These are phyloP conservation scores for Helicoverpa assulta DNA, from an alignment of 2,888 invertebrate species.

Conservation along the genomic window DNA sequence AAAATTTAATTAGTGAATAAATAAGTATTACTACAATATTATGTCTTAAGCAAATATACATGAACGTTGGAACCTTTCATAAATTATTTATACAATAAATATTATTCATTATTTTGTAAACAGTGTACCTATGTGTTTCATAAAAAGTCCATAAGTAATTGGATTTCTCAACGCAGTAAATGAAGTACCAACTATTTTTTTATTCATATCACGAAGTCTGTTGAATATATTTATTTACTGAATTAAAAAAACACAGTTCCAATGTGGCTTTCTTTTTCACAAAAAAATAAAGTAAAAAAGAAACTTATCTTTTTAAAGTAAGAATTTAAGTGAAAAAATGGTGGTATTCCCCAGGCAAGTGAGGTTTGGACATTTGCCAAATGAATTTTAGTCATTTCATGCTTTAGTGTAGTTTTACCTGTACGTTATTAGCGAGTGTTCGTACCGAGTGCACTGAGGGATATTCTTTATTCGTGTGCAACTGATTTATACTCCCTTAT, in stretches of 20 bases:
- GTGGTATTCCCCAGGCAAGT: constrained; percentile 14
- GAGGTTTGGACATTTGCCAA: constrained; percentile 49
- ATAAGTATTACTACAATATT: neutral
- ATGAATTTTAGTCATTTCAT: constrained; percentile 50
- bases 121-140: too few species aligned
- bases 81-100: too few species aligned
- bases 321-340: constrained; percentile 23
- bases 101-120: too few species aligned
- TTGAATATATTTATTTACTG: too few species aligned
- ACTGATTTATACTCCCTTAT: constrained; percentile 15
- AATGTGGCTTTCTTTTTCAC: neutral
- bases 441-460: constrained; percentile 16
- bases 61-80: neutral
- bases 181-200: too few species aligned
- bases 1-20: neutral
- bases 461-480: constrained; percentile 27
- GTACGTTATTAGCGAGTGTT: constrained; percentile 46
- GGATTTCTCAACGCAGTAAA: too few species aligned
- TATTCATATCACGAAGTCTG: too few species aligned
- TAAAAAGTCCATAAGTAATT: too few species aligned
- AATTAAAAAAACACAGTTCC: too few species aligned
- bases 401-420: constrained; percentile 28
- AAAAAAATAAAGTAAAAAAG: neutral
- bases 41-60: neutral
- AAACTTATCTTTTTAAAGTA: neutral